Evolutionary conservation across 2,113 vertebrate species (phyloP).

Genomic region (Sclerurus mexicanus): DNA sequence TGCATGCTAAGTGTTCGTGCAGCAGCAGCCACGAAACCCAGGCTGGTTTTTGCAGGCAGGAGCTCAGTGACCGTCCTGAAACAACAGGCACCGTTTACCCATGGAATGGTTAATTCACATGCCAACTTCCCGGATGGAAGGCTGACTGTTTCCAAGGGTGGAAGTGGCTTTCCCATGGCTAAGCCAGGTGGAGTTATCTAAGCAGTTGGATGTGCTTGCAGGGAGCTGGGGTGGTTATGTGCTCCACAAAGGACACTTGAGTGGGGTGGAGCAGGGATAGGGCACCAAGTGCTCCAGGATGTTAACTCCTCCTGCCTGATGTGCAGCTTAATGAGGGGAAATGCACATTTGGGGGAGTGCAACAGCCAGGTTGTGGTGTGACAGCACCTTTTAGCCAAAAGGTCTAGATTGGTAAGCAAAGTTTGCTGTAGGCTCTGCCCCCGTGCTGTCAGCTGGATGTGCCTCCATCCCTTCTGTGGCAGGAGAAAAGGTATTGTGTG

Average conservation of each 20-base stretch:
- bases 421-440: fast-evolving
- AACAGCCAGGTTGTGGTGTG: fast-evolving
- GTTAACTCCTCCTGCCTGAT: not conserved
- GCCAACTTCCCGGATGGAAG: not conserved
- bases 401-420: not conserved
- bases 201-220: not conserved
- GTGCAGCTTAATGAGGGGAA: not conserved
- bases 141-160: not conserved
- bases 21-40: not conserved
- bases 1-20: fast-evolving
- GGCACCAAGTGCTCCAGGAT: fast-evolving
- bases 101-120: not conserved
- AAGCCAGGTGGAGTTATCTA: not conserved
- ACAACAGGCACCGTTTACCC: fast-evolving
- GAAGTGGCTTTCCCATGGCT: not conserved
- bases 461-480: not conserved
- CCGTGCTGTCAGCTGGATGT: not conserved
- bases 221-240: fast-evolving
- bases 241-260: fast-evolving
- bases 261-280: fast-evolving
- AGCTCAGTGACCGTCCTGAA: fast-evolving
- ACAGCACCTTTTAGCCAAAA: not conserved
- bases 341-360: not conserved
- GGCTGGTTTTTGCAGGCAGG: not conserved
- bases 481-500: not conserved